Evolutionary conservation across 2,888 invertebrate genomes (phyloP).

Genomic region (Prenolepis imparis): DNA sequence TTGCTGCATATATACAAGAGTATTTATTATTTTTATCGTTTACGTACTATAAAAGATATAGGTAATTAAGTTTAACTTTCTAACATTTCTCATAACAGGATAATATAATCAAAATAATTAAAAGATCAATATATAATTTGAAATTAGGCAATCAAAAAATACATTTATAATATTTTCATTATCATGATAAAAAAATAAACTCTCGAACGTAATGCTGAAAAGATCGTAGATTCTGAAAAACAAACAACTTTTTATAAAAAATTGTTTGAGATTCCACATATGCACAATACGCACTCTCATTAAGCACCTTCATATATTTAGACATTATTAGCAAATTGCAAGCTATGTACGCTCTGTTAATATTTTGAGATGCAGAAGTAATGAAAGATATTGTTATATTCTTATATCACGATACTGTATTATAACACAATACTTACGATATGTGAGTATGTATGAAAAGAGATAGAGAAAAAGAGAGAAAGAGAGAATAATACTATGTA

Average conservation of each 20-base stretch:
- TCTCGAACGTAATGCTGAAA: background rate
- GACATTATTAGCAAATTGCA: conserved; percentile 28
- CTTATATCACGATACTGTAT: background rate
- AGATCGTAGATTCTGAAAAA: conserved; percentile 1
- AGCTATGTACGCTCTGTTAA: conserved; percentile 24
- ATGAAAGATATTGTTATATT: background rate
- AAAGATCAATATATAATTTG: background rate
- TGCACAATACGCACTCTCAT: background rate
- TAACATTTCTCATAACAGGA: conserved; percentile 18
- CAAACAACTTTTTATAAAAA: conserved; percentile 13
- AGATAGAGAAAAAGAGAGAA: no score
- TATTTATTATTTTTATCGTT: conserved; percentile 20
- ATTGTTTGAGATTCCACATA: background rate
- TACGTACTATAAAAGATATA: background rate
- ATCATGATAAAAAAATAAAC: background rate
- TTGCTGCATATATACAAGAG: conserved; percentile 25
- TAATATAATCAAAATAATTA: background rate
- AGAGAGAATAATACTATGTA: background rate
- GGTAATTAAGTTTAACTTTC: conserved; percentile 17
- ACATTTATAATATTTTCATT: background rate
- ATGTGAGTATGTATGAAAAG: background rate
- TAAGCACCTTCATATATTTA: background rate
- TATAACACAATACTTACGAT: background rate
- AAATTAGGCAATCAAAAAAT: background rate
- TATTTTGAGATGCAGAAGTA: background rate